Evolutionary conservation across 2,888 invertebrate genomes (phyloP), one percentile per base, ranked within the genome.

Genomic region (Neoscelio sp.): DNA sequence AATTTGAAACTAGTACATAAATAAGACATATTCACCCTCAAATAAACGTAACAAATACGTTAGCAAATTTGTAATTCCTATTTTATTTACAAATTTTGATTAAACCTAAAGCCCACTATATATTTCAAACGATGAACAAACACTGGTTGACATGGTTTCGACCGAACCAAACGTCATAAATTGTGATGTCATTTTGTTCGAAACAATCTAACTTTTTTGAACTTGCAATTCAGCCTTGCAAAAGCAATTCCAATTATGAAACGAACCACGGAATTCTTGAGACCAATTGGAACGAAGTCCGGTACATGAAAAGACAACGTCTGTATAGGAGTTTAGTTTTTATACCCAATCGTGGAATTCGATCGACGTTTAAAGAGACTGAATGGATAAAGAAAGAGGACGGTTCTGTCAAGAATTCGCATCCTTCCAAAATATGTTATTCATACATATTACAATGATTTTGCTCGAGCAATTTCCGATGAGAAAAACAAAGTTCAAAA

Each of bases 261-360:
- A 7, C 38, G 38, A 56, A 30, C 38, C 38, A n/a, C 56, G 33
- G 23, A 30, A 56, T 56, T 38, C 38, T 15, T 30, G 2, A 23
- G 20, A 12, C 56, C 38, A 35, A 35, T 38, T 38, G 38, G 20
- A 38, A 56, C n/a, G 30, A 35, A 56, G 20, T 20, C 56, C 23
- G n/a, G 38, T 56, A 60, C 48, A 48, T 17, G 58, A 33, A 40
- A 26, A 20, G 56, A 33, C 42, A 48, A 40, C 10, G 30, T 58
- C 35, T 58, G 33, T 58, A 58, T 38, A 38, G 38, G 20, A 50
- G 58, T 30, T 33, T 26, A 50, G 58, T 62, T 71, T 71, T 62
- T 60, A 48, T 40, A 48, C 12, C 42, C 71, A 62, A 81, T 82
- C 78, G 60, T 48, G 56, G 82, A 83, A 82, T 75, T 64, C 78